Evolutionary conservation across 1,140 invertebrate genomes (phyloP).

Genomic region (Drosophila punjabiensis): DNA sequence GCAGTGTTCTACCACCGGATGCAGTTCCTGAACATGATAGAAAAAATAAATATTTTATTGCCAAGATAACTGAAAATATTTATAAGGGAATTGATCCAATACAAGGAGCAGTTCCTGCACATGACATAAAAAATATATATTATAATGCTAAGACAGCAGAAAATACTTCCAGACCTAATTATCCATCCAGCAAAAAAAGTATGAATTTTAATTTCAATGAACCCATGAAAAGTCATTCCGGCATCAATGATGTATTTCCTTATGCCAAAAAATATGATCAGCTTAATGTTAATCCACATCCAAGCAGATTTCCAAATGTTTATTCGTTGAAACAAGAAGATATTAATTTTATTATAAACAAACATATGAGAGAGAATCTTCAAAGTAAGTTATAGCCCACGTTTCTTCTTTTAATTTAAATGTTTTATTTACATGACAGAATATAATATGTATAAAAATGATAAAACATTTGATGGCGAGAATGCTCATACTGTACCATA

Average conservation of each 20-base stretch:
- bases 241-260: neutral
- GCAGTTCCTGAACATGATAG: neutral
- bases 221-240: neutral
- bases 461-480: neutral
- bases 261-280: neutral
- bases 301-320: neutral
- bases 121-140: neutral
- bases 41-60: neutral
- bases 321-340: neutral
- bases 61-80: neutral
- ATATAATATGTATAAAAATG: neutral
- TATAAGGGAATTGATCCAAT: neutral
- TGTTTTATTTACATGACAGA: neutral
- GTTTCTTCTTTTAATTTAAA: neutral
- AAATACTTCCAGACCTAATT: neutral
- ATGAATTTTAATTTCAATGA: neutral
- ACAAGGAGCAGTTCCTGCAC: neutral
- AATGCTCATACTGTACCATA: neutral
- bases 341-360: constrained; percentile 5
- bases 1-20: neutral
- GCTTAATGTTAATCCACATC: neutral
- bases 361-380: constrained; percentile 8
- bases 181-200: too few species aligned
- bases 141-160: neutral
- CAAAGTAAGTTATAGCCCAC: neutral